phyloP scores from a whole-genome alignment of 2,797 vertebrate genomes.

The Eupleurogrammus muticus region DNA sequence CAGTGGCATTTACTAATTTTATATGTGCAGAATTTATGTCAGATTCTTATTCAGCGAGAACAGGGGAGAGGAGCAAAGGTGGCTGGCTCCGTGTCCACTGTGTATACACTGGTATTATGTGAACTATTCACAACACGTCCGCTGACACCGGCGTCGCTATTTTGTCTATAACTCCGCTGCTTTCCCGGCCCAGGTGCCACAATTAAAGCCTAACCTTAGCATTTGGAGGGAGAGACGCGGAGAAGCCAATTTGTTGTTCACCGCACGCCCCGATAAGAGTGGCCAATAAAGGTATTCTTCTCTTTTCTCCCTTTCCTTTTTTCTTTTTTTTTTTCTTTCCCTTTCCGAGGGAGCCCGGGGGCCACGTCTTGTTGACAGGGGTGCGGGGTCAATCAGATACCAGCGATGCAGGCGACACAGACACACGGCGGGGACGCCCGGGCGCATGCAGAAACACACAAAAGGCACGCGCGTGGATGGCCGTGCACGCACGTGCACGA shows the following conservation, averaged over 20 bases:
- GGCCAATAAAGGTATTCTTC: conserved; percentile 46
- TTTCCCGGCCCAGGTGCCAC: conserved; percentile 80
- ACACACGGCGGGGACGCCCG: conserved; percentile 22
- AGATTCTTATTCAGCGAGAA: conserved; percentile 88
- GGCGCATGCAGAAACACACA: conserved; percentile 28
- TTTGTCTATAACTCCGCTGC: conserved; percentile 83
- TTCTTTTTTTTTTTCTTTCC: not conserved
- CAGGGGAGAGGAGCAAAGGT: conserved; percentile 86
- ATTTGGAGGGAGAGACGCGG: conserved; percentile 78
- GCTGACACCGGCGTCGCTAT: conserved; percentile 83
- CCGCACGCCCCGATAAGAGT: conserved; percentile 40
- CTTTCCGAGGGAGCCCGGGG: conserved; percentile 24
- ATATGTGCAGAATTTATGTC: conserved; percentile 91
- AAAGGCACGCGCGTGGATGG: not conserved
- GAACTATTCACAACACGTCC: conserved; percentile 89
- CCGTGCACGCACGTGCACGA: conserved; percentile 13
- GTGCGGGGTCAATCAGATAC: conserved; percentile 67
- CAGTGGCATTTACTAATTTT: conserved; percentile 93
- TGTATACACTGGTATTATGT: conserved; percentile 90
- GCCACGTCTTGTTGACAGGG: conserved; percentile 75
- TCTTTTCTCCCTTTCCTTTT: not conserved
- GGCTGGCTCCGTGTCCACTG: conserved; percentile 84
- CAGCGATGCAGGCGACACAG: conserved; percentile 43
- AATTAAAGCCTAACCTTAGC: conserved; percentile 88
- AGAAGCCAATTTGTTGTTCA: conserved; percentile 84